These are phyloP conservation scores for Bruchidius siliquastri DNA, from an alignment of 2,888 invertebrate genomes.

Conservation along the genomic window DNA sequence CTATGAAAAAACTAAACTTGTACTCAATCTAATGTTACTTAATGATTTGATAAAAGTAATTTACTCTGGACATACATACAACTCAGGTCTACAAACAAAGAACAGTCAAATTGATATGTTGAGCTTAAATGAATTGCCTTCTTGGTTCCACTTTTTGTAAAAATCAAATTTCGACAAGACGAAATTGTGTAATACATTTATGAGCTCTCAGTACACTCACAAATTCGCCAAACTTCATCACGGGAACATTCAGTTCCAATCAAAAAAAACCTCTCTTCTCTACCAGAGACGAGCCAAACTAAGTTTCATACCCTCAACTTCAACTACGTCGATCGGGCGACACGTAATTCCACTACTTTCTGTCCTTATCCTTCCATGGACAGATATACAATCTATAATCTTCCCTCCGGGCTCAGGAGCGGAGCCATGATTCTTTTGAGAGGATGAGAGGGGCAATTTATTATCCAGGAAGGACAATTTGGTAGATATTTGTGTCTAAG, in stretches of 20 bases:
- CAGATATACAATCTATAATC: background rate
- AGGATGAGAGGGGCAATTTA: background rate
- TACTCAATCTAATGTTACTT: no score
- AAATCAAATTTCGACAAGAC: background rate
- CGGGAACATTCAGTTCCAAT: background rate
- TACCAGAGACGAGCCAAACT: background rate
- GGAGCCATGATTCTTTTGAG: no score
- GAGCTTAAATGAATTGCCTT: no score
- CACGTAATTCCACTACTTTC: background rate
- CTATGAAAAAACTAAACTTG: no score
- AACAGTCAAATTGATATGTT: no score
- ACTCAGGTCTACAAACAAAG: no score
- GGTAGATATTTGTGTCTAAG: no score
- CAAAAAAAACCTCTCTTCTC: background rate
- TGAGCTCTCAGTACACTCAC: background rate
- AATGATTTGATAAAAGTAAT: no score
- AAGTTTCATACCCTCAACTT: background rate
- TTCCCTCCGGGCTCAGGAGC: background rate
- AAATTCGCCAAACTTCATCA: background rate
- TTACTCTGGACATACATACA: no score
- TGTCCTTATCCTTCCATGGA: background rate
- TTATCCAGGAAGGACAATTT: no score
- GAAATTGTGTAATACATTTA: background rate
- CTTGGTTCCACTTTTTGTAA: background rate
- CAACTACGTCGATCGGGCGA: background rate